A percentile compares a stretch with the other conserved stretches of the same genome.
These are phyloP conservation scores for Drosophila dives DNA, from an alignment of 2,888 invertebrate species.

Conservation along the genomic window DNA sequence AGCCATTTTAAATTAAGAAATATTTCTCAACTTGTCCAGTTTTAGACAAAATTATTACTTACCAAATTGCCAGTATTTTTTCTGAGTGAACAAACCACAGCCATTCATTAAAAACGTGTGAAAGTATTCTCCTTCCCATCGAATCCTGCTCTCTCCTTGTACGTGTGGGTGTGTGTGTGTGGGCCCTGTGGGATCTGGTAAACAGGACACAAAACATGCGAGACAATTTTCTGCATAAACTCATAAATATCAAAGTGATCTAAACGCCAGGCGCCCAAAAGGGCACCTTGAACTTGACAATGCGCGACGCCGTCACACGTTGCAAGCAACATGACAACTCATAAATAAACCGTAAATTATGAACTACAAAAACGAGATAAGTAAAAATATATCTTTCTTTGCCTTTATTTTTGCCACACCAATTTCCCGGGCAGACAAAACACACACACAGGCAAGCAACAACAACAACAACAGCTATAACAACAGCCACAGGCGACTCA, in stretches of 20 bases:
- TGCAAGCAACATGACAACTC: slow-evolving; percentile 74
- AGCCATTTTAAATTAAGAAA: neutral
- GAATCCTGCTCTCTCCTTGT: slow-evolving; percentile 6
- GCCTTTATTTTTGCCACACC: slow-evolving; percentile 58
- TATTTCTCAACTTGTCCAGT: neutral
- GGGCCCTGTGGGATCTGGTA: slow-evolving; percentile 30
- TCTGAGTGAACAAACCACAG: neutral
- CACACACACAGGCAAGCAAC: slow-evolving; percentile 33
- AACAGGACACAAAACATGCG: slow-evolving; percentile 8
- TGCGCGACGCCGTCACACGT: slow-evolving; percentile 58
- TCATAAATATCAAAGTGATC: slow-evolving; percentile 81
- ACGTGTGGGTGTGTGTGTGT: slow-evolving; percentile 36
- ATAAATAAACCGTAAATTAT: slow-evolving; percentile 83
- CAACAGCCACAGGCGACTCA: slow-evolving; percentile 54
- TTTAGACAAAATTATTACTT: neutral
- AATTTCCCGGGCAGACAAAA: slow-evolving; percentile 53
- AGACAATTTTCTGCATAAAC: slow-evolving; percentile 82
- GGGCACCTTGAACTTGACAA: slow-evolving; percentile 75
- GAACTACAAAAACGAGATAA: slow-evolving; percentile 63
- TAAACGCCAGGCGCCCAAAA: slow-evolving; percentile 54
- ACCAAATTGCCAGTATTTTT: neutral
- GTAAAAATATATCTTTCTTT: slow-evolving; percentile 54
- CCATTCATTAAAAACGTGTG: slow-evolving; percentile 66
- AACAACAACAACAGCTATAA: slow-evolving; percentile 7
- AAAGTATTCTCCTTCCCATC: slow-evolving; percentile 27